A percentile compares a stretch with the other conserved stretches of the same genome.
phyloP scores from a whole-genome alignment of 2,113 vertebrate genomes.

The Nesospiza acunhae region DNA sequence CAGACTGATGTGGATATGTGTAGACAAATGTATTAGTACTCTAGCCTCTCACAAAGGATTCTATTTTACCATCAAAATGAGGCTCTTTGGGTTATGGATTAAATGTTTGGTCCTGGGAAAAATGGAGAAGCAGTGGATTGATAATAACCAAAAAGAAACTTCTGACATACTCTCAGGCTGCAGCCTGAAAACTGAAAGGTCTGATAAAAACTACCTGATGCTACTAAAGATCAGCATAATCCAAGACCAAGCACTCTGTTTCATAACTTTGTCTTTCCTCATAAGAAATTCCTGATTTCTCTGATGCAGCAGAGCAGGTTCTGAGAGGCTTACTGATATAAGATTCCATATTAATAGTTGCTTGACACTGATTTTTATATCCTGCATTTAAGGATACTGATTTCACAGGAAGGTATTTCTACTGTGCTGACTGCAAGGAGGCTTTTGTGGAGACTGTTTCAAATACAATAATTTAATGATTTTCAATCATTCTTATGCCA shows the following conservation, averaged over 20 bases:
- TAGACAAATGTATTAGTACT: background rate
- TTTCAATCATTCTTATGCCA: background rate
- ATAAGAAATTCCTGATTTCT: background rate
- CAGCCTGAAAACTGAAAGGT: background rate
- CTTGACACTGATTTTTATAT: background rate
- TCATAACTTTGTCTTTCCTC: background rate
- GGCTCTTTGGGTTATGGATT: background rate
- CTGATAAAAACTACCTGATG: background rate
- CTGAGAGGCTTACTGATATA: background rate
- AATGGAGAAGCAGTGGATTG: background rate
- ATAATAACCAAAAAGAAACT: background rate
- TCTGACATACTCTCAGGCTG: background rate
- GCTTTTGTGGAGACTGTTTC: background rate
- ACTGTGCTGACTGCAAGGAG: background rate
- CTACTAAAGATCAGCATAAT: background rate
- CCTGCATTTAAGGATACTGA: background rate
- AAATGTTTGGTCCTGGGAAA: background rate
- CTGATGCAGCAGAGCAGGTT: background rate
- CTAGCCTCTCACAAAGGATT: background rate
- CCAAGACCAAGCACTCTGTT: background rate
- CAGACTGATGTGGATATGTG: background rate
- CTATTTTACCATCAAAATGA: background rate
- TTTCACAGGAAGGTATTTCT: slow-evolving; percentile 1
- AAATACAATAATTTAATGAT: background rate
- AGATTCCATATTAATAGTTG: background rate